Evolutionary conservation across 2,888 invertebrate genomes (phyloP).

Genomic region (Ochlodes sylvanus): DNA sequence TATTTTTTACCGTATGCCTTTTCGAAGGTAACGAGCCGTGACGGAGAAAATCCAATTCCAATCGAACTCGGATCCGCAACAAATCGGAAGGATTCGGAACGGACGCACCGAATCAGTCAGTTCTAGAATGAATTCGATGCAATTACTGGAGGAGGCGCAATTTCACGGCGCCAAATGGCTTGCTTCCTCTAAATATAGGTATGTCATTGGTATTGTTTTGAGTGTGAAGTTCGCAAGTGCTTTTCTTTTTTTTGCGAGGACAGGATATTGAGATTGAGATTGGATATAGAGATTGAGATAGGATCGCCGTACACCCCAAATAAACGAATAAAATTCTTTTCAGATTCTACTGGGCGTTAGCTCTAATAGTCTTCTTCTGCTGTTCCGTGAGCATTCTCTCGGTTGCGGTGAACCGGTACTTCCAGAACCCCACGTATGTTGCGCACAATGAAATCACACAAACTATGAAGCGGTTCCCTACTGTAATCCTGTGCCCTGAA

Average conservation of each 20-base stretch:
- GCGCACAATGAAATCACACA: constrained; percentile 45
- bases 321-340: constrained; percentile 20
- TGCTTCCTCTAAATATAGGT: constrained; percentile 56
- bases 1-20: constrained; percentile 31
- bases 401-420: constrained; percentile 52
- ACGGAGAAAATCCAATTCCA: constrained; percentile 30
- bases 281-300: too few species aligned
- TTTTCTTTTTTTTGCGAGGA: too few species aligned
- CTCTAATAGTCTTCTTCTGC: constrained; percentile 52
- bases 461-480: constrained; percentile 52
- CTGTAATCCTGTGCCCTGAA: constrained; percentile 64
- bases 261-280: too few species aligned
- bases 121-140: constrained; percentile 28
- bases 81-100: constrained; percentile 29
- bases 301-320: not conserved
- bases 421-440: constrained; percentile 60
- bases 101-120: constrained; percentile 25
- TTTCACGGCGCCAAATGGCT: constrained; percentile 63
- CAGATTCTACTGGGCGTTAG: constrained; percentile 58
- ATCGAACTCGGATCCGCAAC: constrained; percentile 31
- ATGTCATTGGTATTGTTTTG: not conserved
- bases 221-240: too few species aligned
- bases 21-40: constrained; percentile 28
- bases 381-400: constrained; percentile 50
- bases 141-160: constrained; percentile 56